phyloP scores from a whole-genome alignment of 2,797 vertebrate genomes.

The Sebastes kiyomatsui region DNA sequence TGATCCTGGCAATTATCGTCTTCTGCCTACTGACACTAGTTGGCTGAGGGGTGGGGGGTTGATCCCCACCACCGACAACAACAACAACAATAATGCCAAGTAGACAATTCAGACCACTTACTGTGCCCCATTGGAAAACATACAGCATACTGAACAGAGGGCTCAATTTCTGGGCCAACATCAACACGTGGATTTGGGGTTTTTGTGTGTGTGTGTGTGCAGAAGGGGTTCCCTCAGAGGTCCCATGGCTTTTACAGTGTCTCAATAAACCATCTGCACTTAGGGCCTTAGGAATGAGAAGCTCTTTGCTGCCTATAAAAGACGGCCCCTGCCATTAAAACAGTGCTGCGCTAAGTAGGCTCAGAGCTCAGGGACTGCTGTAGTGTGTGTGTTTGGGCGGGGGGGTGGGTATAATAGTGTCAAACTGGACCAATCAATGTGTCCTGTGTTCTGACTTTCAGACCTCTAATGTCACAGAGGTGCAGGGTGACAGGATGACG shows the following conservation, averaged over 20 bases:
- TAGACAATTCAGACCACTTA: conserved; percentile 21
- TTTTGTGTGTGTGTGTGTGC: conserved; percentile 1
- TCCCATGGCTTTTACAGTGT: conserved; percentile 65
- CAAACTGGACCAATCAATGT: conserved; percentile 63
- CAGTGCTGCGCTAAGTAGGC: conserved; percentile 63
- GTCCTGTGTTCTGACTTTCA: conserved; percentile 59
- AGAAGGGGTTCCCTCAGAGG: conserved; percentile 46
- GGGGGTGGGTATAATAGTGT: conserved; percentile 22
- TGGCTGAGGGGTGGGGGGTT: not conserved
- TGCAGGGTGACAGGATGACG: conserved; percentile 51
- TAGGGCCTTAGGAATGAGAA: conserved; percentile 52
- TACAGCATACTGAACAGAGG: not conserved
- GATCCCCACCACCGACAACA: not conserved
- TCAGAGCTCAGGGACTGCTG: conserved; percentile 21
- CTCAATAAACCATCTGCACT: conserved; percentile 71
- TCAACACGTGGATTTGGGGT: conserved; percentile 33
- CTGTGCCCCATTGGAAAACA: conserved; percentile 3
- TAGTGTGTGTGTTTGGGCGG: not conserved
- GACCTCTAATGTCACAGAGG: conserved; percentile 55
- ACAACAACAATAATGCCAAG: not conserved
- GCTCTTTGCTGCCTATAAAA: conserved; percentile 69
- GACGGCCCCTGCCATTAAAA: conserved; percentile 51
- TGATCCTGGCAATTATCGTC: conserved; percentile 51
- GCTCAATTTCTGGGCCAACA: conserved; percentile 3
- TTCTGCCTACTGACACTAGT: not conserved